Evolutionary conservation across 2,797 vertebrate species (phyloP).

Genomic region (Anguilla anguilla): DNA sequence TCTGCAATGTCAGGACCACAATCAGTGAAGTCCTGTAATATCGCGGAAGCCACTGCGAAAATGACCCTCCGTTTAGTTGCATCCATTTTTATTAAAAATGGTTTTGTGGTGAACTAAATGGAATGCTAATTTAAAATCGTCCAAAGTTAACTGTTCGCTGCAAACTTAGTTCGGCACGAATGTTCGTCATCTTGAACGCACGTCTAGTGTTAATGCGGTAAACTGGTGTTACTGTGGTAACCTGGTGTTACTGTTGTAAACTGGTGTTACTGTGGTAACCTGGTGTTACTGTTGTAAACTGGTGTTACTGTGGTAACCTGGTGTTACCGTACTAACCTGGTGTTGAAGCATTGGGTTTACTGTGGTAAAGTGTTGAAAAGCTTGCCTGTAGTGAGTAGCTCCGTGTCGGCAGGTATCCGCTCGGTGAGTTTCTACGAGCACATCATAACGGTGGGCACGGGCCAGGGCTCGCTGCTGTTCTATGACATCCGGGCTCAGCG

Average conservation of each 20-base stretch:
- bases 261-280: background rate
- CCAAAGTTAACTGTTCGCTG: no score
- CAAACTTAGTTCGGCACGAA: no score
- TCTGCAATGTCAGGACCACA: no score
- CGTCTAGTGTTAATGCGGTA: no score
- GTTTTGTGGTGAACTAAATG: no score
- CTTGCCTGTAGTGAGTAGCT: constrained; percentile 1
- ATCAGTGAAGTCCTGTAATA: no score
- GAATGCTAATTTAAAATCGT: no score
- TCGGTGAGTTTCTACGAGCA: constrained; percentile 99
- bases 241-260: background rate
- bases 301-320: background rate
- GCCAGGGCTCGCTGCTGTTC: constrained; percentile 93
- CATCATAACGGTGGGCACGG: constrained; percentile 97
- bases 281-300: background rate
- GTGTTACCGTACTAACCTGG: background rate
- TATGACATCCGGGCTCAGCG: constrained; percentile 95
- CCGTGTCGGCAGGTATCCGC: constrained; percentile 82
- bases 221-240: no score
- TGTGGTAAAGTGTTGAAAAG: background rate
- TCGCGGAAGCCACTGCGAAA: no score
- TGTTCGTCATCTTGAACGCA: no score
- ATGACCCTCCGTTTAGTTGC: no score
- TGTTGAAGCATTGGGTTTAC: background rate
- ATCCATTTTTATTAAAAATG: no score